Conservation (phyloP, 2,888 invertebrate genomes). For the Cynaeus angustus region DNA sequence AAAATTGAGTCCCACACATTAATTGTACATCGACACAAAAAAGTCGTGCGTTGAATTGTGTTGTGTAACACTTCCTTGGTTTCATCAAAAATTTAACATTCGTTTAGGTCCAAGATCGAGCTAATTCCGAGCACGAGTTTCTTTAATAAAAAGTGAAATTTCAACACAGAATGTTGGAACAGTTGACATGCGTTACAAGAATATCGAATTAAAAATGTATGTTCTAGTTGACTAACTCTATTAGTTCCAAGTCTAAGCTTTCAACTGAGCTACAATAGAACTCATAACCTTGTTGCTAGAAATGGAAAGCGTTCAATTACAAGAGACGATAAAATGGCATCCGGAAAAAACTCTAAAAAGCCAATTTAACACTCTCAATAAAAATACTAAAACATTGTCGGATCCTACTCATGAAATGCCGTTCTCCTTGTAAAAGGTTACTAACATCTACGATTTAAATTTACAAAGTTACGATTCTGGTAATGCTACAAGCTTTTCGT, state of each 20-base stretch:
- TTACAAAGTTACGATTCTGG: conserved; percentile 36
- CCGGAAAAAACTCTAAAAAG: conserved; percentile 18
- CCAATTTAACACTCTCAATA: conserved; percentile 17
- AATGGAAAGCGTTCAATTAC: conserved; percentile 17
- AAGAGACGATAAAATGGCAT: conserved; percentile 8
- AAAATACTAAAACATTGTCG: conserved; percentile 25
- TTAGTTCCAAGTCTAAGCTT: too few species aligned
- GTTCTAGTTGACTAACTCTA: conserved; percentile 24
- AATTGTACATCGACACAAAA: conserved; percentile 28
- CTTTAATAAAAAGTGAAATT: too few species aligned
- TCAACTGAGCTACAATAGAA: too few species aligned
- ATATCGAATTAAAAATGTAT: background rate
- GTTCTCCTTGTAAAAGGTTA: conserved; percentile 49
- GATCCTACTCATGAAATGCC: conserved; percentile 29
- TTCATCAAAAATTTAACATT: conserved; percentile 6
- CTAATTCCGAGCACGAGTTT: background rate
- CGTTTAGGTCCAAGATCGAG: background rate
- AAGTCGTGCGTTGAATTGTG: background rate
- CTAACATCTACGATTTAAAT: conserved; percentile 44
- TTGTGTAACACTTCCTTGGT: background rate
- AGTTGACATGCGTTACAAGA: background rate
- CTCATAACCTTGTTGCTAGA: conserved; percentile 18
- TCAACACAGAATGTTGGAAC: background rate
- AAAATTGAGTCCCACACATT: conserved; percentile 8
- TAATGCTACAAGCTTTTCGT: conserved; percentile 2